Evolutionary conservation across 2,888 invertebrate species (phyloP).

Genomic region (Brenthis hecate): DNA sequence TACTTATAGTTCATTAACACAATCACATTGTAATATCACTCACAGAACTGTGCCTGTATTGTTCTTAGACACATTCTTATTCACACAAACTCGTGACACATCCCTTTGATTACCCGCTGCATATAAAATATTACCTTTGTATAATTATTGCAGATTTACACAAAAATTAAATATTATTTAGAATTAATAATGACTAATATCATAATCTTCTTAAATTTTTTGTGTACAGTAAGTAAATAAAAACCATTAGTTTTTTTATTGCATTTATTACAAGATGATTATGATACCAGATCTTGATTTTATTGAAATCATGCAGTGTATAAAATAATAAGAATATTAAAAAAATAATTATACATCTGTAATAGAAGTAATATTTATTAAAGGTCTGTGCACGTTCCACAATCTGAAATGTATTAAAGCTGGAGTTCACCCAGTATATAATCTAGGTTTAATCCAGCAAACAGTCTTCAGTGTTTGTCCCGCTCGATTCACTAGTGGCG

Average conservation of each 20-base stretch:
- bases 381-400: slow-evolving; percentile 47
- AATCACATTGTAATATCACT: slow-evolving; percentile 81
- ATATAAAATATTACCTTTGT: slow-evolving; percentile 42
- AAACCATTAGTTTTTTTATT: neutral
- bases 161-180: too few relatives aligned
- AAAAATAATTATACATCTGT: slow-evolving; percentile 32
- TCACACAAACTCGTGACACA: slow-evolving; percentile 60
- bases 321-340: slow-evolving; percentile 11
- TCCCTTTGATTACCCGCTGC: slow-evolving; percentile 61
- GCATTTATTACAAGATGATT: neutral
- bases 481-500: slow-evolving; percentile 73
- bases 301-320: neutral
- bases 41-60: slow-evolving; percentile 67
- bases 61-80: slow-evolving; percentile 69
- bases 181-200: too few relatives aligned
- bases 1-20: slow-evolving; percentile 77
- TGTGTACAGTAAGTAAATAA: neutral
- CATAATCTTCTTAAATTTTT: too few relatives aligned
- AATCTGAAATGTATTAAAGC: slow-evolving; percentile 50
- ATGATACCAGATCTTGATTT: neutral
- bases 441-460: slow-evolving; percentile 47
- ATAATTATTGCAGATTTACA: slow-evolving; percentile 6
- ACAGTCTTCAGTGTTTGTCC: slow-evolving; percentile 63
- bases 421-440: slow-evolving; percentile 18
- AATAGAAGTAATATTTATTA: slow-evolving; percentile 47